Base-by-base conservation (phyloP, 2,113 vertebrate genomes). In the Reinhardtius hippoglossoides region DNA sequence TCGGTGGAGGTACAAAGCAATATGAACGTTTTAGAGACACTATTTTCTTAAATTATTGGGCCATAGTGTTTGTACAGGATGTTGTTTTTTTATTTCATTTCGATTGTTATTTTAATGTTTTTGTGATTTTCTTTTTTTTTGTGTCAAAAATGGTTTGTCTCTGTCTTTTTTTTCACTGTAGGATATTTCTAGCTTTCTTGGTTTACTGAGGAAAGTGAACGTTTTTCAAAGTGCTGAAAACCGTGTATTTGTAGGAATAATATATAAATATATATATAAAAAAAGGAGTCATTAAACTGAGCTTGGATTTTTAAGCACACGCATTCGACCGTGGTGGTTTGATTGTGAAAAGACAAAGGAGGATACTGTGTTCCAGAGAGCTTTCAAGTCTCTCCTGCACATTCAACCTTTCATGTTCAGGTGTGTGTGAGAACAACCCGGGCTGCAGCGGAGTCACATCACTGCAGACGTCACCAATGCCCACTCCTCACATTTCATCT, bases 31-130 rank as follows among this genome's bases (percentile, higher is more conserved):
- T 94, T 94, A 95, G 94, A 95, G 93, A 95, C 95, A 94, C 93
- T 95, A 95, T 95, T 95, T 95, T 95, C 94, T 95, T 95, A 95
- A 95, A 94, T 95, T 95, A 95, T 95, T 95, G 88, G 94, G 89
- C 91, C 93, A 94, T 92, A 92, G 92, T 94, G 93, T 95, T 95
- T 95, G 94, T 95, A 94, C 93, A 94, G 94, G 92, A 93, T 94
- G 93, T 95, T 90, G 91, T 94, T 90, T 87, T 94, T 89, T 81
- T 74, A 83, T 91, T 94, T 90, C 68, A 85, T 91, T 93, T 31
- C 40, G 44, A 81, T 87, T 86, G 87, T 94, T 93, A 83, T 92
- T 90, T 92, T 79, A 55, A 77, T 83, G 82, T 92, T 66, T 88
- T 86, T 88, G 83, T 92, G 87, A 63, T 56, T 78, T 87, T 74